Evolutionary conservation across 2,888 invertebrate species (phyloP).

Genomic region (Metopia argyrocephala): DNA sequence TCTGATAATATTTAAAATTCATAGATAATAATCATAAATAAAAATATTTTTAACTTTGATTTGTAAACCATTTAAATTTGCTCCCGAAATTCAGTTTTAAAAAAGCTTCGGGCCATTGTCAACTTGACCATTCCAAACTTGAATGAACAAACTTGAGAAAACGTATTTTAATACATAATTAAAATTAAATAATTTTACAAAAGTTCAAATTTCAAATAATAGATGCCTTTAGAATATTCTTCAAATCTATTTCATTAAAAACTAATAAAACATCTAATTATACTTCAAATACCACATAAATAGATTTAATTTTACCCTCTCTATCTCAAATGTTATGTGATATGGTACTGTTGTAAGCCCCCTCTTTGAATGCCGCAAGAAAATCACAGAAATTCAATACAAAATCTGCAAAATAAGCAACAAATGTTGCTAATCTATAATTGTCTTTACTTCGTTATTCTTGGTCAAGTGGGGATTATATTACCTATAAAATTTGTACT

Average conservation of each 20-base stretch:
- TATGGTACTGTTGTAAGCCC: constrained; percentile 59
- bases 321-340: constrained; percentile 67
- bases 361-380: constrained; percentile 32
- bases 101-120: too few relatives aligned
- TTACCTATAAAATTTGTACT: constrained; percentile 29
- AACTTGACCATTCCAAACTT: too few relatives aligned
- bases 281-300: constrained; percentile 19
- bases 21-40: too few relatives aligned
- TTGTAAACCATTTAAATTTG: too few relatives aligned
- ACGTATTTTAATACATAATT: too few relatives aligned
- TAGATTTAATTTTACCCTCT: constrained; percentile 9
- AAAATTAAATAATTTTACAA: too few relatives aligned
- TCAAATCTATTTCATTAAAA: constrained; percentile 56
- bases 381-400: constrained; percentile 57
- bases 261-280: constrained; percentile 40
- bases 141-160: too few relatives aligned
- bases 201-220: constrained; percentile 68
- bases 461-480: constrained; percentile 72
- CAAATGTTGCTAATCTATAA: constrained; percentile 76
- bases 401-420: constrained; percentile 59
- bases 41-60: too few relatives aligned
- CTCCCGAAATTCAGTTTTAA: too few relatives aligned
- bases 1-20: too few relatives aligned
- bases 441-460: constrained; percentile 69
- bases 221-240: constrained; percentile 74